phyloP scores from a whole-genome alignment of 1,140 invertebrate species.

The Hyles vespertilio region DNA sequence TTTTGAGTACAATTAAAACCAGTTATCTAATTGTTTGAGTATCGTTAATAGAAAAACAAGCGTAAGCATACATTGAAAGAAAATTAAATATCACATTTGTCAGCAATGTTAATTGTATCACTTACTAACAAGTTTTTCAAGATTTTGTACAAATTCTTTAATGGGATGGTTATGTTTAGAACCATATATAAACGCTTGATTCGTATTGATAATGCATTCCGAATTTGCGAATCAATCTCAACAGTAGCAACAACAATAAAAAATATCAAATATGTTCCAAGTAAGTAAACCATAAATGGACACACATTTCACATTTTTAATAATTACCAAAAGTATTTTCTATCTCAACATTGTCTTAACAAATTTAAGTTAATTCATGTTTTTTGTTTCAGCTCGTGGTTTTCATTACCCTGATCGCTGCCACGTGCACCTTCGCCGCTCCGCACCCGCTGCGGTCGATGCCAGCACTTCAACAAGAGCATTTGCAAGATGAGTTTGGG shows the following conservation, averaged over 20 bases:
- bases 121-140: background rate
- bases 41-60: no score
- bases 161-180: no score
- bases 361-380: no score
- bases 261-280: background rate
- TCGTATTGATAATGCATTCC: no score
- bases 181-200: no score
- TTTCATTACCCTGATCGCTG: background rate
- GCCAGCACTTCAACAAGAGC: constrained; percentile 40
- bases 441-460: constrained; percentile 8
- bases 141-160: background rate
- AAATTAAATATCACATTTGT: no score
- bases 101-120: no score
- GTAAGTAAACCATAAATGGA: no score
- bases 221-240: background rate
- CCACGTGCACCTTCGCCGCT: background rate
- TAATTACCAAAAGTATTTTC: no score
- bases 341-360: no score
- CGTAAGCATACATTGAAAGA: no score
- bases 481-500: constrained; percentile 53
- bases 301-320: no score
- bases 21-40: background rate
- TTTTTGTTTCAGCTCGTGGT: background rate
- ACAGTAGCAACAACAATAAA: background rate
- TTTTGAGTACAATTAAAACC: background rate